A percentile compares a stretch with the other conserved stretches of the same genome.
Evolutionary conservation across 2,113 vertebrate species (phyloP).

Genomic region (Pyrgilauda ruficollis): DNA sequence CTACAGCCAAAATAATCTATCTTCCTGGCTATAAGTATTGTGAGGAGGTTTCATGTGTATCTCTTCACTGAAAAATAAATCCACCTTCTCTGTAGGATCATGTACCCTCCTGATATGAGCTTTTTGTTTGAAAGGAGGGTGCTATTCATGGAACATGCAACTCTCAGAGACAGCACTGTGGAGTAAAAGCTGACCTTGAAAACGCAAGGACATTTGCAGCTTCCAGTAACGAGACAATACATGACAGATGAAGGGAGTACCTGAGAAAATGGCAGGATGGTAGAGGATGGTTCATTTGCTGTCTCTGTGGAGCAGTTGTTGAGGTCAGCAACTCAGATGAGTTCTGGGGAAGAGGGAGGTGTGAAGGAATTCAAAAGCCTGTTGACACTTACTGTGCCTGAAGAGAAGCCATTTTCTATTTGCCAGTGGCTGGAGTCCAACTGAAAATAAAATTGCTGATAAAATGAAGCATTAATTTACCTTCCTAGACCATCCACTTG

Average conservation of each 20-base stretch:
- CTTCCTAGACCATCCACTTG: neutral
- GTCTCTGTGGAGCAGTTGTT: neutral
- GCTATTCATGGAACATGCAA: neutral
- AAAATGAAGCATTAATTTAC: neutral
- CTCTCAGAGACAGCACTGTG: neutral
- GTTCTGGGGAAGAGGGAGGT: neutral
- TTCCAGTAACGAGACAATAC: neutral
- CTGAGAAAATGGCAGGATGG: neutral
- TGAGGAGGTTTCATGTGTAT: neutral
- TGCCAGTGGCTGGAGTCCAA: neutral
- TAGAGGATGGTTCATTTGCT: neutral
- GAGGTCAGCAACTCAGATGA: neutral
- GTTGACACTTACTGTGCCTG: neutral
- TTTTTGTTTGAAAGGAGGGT: neutral
- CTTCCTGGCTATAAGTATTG: neutral
- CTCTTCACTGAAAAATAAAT: neutral
- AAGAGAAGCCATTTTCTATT: neutral
- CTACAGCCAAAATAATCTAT: neutral
- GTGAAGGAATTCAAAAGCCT: neutral
- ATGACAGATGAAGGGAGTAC: neutral
- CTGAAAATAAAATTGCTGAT: neutral
- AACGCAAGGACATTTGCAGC: neutral
- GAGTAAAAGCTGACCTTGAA: constrained; percentile 8
- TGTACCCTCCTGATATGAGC: neutral
- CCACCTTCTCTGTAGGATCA: neutral